phyloP scores from a whole-genome alignment of 2,113 vertebrate species.

The Eolophus roseicapilla region DNA sequence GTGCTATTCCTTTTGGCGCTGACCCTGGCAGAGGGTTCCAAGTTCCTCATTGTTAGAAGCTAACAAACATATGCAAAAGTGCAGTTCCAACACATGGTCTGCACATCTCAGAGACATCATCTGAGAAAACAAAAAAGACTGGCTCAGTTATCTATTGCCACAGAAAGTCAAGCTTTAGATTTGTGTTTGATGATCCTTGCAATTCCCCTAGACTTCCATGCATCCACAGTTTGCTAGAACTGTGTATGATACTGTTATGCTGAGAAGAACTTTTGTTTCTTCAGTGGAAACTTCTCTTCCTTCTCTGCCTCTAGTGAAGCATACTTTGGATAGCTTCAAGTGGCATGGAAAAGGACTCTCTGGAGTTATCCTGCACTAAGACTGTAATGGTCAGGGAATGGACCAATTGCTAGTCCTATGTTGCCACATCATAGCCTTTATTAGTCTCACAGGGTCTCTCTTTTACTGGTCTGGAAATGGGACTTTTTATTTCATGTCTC shows the following conservation, averaged over 20 bases:
- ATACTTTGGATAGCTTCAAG: neutral
- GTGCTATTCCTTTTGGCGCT: neutral
- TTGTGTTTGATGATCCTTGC: neutral
- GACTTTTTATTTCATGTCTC: neutral
- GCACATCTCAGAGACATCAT: rapidly evolving
- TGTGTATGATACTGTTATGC: neutral
- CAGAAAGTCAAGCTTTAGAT: neutral
- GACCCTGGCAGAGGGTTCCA: neutral
- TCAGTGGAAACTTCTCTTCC: neutral
- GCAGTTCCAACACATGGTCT: neutral
- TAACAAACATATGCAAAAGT: neutral
- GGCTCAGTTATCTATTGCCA: neutral
- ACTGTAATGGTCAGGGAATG: neutral
- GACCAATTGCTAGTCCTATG: neutral
- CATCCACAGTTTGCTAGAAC: neutral
- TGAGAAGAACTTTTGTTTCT: neutral
- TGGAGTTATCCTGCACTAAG: neutral
- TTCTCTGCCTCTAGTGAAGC: rapidly evolving
- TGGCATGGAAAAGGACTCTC: neutral
- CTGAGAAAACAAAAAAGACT: neutral
- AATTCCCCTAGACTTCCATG: neutral
- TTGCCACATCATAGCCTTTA: neutral
- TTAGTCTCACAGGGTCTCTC: neutral
- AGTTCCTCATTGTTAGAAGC: neutral
- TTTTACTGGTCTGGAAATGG: neutral